These are phyloP conservation scores for Papilio protenor DNA, from an alignment of 2,888 invertebrate species.

Conservation along the genomic window DNA sequence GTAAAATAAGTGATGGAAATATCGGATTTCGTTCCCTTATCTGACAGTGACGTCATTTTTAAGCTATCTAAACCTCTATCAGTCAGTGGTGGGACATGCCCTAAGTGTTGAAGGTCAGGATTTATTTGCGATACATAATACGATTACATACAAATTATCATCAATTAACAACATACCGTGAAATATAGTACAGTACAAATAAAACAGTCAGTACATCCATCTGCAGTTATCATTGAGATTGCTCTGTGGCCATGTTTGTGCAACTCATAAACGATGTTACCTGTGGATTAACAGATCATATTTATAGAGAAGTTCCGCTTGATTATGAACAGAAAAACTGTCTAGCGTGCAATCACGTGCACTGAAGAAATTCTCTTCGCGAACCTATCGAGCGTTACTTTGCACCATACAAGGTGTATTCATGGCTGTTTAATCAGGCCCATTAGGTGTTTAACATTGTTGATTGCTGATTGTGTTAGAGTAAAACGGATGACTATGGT, in stretches of 20 bases:
- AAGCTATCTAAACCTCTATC: no score
- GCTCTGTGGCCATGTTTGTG: slow-evolving; percentile 9
- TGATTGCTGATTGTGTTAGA: slow-evolving; percentile 16
- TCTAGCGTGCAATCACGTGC: slow-evolving; percentile 30
- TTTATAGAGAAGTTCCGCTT: slow-evolving; percentile 29
- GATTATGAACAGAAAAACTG: slow-evolving; percentile 33
- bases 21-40: no score
- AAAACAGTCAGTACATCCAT: slow-evolving; percentile 22
- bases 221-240: background rate
- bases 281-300: slow-evolving; percentile 27
- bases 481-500: slow-evolving; percentile 9
- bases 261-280: slow-evolving; percentile 13
- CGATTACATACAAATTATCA: background rate
- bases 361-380: slow-evolving; percentile 31
- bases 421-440: slow-evolving; percentile 27
- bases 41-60: no score
- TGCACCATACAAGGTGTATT: slow-evolving; percentile 24
- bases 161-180: slow-evolving; percentile 7
- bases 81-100: no score
- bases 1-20: no score
- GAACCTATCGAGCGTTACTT: slow-evolving; percentile 34
- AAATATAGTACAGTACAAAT: background rate
- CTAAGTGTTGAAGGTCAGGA: background rate
- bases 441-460: slow-evolving; percentile 34
- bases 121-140: background rate